These are phyloP conservation scores for Eurosta solidaginis DNA, from an alignment of 1,140 invertebrate genomes.

Conservation along the genomic window DNA sequence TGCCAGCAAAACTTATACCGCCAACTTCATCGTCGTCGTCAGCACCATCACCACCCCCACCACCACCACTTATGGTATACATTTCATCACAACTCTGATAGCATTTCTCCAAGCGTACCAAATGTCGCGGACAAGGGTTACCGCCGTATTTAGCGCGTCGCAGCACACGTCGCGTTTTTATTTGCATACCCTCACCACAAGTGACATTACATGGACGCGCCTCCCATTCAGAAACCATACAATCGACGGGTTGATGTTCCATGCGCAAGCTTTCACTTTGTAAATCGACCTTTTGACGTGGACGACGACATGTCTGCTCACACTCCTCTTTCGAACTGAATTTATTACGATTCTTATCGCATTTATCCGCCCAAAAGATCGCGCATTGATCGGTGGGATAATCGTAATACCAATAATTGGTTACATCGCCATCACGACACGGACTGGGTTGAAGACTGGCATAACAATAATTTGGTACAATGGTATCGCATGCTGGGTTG, in stretches of 20 bases:
- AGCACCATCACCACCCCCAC: too few relatives aligned
- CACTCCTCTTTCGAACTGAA: conserved; percentile 65
- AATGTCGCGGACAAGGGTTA: conserved; percentile 68
- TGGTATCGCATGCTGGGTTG: conserved; percentile 64
- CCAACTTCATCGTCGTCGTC: too few relatives aligned
- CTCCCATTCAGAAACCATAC: conserved; percentile 68
- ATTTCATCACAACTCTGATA: conserved; percentile 57
- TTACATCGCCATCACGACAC: conserved; percentile 69
- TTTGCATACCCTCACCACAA: conserved; percentile 65
- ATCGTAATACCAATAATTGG: conserved; percentile 75
- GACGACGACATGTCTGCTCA: conserved; percentile 55
- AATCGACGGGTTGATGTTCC: conserved; percentile 61
- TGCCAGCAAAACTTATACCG: neutral
- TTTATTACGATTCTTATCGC: conserved; percentile 76
- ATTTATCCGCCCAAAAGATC: conserved; percentile 77
- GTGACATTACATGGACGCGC: conserved; percentile 67
- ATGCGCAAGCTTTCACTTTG: conserved; percentile 41
- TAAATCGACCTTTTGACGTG: conserved; percentile 46
- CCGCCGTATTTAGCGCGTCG: conserved; percentile 70
- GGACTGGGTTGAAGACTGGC: conserved; percentile 62
- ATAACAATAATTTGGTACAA: conserved; percentile 54
- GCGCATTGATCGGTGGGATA: conserved; percentile 67
- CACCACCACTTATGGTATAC: conserved; percentile 45
- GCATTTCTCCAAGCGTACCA: conserved; percentile 55
- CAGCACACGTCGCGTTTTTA: conserved; percentile 61